Evolutionary conservation across 2,113 vertebrate species (phyloP).

Genomic region (Neopipo cinnamomea): DNA sequence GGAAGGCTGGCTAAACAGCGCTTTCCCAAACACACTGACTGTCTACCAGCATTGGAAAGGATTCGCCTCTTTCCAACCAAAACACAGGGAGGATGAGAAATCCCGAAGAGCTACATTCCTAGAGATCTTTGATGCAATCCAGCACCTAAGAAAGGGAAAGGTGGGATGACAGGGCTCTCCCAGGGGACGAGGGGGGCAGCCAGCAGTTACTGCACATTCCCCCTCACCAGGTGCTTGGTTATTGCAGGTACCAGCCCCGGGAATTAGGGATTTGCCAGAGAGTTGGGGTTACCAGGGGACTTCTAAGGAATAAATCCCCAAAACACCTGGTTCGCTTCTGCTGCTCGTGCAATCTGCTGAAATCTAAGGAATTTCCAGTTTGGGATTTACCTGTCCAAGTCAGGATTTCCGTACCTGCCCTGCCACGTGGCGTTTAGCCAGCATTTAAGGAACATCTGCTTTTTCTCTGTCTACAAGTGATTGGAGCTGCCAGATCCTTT

Average conservation of each 20-base stretch:
- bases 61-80: not conserved
- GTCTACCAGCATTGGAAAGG: not conserved
- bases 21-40: not conserved
- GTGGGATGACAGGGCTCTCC: not conserved
- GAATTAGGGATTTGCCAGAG: not conserved
- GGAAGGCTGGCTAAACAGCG: not conserved
- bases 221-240: not conserved
- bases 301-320: not conserved
- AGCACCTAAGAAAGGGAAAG: not conserved
- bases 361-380: not conserved
- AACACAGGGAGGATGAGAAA: not conserved
- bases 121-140: not conserved
- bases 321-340: fast-evolving
- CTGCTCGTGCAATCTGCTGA: not conserved
- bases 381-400: not conserved
- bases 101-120: not conserved
- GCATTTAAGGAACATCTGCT: not conserved
- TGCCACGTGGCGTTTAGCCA: not conserved
- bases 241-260: not conserved
- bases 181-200: not conserved
- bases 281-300: not conserved
- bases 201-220: not conserved
- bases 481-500: not conserved
- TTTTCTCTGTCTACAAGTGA: not conserved
- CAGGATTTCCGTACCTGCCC: not conserved